Evolutionary conservation across 2,797 vertebrate genomes (phyloP), one percentile per base, ranked within the genome.

Genomic region (Macropus fuliginosus): DNA sequence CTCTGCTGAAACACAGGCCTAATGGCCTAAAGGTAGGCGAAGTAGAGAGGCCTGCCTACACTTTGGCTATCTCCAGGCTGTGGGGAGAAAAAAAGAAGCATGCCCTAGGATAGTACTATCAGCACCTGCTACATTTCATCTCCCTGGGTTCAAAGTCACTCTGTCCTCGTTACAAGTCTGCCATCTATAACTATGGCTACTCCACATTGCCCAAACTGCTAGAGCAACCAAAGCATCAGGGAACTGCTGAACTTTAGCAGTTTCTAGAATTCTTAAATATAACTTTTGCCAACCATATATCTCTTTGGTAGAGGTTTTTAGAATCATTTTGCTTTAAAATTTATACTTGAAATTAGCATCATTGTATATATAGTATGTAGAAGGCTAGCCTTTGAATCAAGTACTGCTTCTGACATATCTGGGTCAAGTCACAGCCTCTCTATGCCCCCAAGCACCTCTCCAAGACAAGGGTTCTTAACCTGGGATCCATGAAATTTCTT

Each of bases 281-380:
- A 29, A 24, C 91, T 56, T 93, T 16, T 57, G 90, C 14, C 92
- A 55, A 50, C 93, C 94, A 94, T 40, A 74, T 8, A 57, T 14
- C 93, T 52, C 92, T 91, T 95, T 91, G 59, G 94, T 87, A 96
- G 55, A 91, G 92, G 66, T 96, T 62, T 96, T 97, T 95, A 90
- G 92, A 91, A 94, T 95, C 3, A 24, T 96, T 96, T 95, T 95
- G 55, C 92, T 91, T 93, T 91, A 93, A 92, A 97, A 96, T 92
- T 95, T 55, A 31, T 92, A 94, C 54, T 96, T 92, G 59, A 92
- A 92, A 93, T 56, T n/a, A 90, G 56, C 10, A 52, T 62, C 55
- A 46, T 94, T 97, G 93, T 87, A 94, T 81, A 24, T 21, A 40
- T 40, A 66, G 5, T 13, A 66, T 66, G 18, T 16, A n/a, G 62